Evolutionary conservation across 2,888 invertebrate genomes (phyloP), one percentile per base, ranked within the genome.

Genomic region (Leucoptera coffeella): DNA sequence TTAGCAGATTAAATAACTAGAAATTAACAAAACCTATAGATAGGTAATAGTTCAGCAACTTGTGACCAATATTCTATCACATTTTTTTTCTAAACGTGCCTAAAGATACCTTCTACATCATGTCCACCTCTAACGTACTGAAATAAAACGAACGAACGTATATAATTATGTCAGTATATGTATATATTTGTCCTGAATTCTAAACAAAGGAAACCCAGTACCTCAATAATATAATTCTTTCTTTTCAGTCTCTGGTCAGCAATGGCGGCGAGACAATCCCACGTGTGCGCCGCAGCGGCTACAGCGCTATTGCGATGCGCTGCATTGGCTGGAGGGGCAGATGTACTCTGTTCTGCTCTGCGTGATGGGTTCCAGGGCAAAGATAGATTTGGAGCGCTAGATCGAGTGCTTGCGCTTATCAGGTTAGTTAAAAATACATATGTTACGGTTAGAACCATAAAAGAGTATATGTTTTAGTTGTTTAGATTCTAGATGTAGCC

Each of bases 281-380:
- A 96, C 60, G 89, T 97, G 38, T 88, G 94, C 38, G 88, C 92
- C 49, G 85, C 91, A 35, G 82, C 85, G 15, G 94, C 94, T 14
- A 94, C 96, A 0, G 75, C 99, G 28, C 69, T 99, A 34, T 73
- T 99, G 30, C 96, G 99, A 60, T 94, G 94, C 48, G 85, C 97
- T 32, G 93, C 95, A 0, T 72, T 99, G 33, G 88, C 94, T 1
- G 82, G 87, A 30, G 99, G 99, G 2, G 86, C 90, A 0, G 95
- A 96, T 52, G 88, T 94, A 23, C 91, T 99, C 55, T 97, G 97
- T 86, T 80, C 85, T 35, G 79, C 94, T n/a, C 82, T 99, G 28
- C 88, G 96, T 47, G 87, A 90, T 43, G 89, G 92, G 50, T 99
- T 97, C 62, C 92, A 93, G 39, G 84, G 82, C 47, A 74, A 77